A percentile compares a stretch with the other conserved stretches of the same genome.
phyloP scores from a whole-genome alignment of 2,113 vertebrate species.

The Oreochromis spilurus region DNA sequence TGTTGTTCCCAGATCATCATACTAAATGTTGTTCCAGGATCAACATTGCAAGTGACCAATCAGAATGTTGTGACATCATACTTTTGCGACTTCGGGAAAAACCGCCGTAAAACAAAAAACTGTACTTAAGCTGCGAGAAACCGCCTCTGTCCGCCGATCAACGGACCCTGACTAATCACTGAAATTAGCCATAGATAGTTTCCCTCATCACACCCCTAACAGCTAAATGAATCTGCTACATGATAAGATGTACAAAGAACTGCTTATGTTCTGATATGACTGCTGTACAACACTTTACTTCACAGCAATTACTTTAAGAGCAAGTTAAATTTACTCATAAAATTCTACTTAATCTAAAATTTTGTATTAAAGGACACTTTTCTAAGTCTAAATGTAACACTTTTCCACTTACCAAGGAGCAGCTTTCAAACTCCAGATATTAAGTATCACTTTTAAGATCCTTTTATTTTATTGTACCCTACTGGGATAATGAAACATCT shows the following conservation, averaged over 20 bases:
- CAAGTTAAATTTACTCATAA: neutral
- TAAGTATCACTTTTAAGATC: constrained; percentile 2
- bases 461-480: constrained; percentile 1
- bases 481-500: neutral
- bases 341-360: constrained; percentile 3
- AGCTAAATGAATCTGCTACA: neutral
- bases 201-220: neutral
- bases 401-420: neutral
- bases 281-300: neutral
- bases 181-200: neutral
- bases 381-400: neutral
- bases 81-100: no score
- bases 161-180: neutral
- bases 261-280: neutral
- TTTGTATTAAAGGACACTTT: neutral
- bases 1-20: no score
- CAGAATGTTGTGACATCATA: no score
- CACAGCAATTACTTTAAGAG: neutral
- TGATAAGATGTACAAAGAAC: neutral
- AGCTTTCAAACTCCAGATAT: neutral
- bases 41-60: no score
- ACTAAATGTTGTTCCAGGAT: no score
- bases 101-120: no score
- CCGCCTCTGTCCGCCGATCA: no score
- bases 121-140: no score